Percentiles rank a stretch among this genome's conserved stretches.
Evolutionary conservation across 1,140 invertebrate genomes (phyloP).

Genomic region (Prorops nasuta): DNA sequence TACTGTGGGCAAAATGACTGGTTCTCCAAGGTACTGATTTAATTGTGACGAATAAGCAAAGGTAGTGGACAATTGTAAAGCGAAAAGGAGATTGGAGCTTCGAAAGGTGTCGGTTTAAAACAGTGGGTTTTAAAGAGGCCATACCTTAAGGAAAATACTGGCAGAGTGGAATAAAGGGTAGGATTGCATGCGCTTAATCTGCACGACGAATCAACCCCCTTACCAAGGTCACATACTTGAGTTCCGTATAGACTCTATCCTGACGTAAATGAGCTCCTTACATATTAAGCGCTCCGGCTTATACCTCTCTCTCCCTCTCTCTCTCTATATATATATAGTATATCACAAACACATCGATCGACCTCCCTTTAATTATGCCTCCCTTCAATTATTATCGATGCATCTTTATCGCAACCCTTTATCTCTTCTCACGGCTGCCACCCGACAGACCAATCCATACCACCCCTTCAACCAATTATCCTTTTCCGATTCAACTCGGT

Average conservation of each 20-base stretch:
- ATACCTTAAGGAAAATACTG: slow-evolving; percentile 7
- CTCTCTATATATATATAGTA: not conserved
- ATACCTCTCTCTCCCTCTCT: not conserved
- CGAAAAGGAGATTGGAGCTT: slow-evolving; percentile 5
- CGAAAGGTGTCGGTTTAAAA: slow-evolving; percentile 6
- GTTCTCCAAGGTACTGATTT: too few species aligned
- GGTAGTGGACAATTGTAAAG: too few species aligned
- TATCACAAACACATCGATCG: not conserved
- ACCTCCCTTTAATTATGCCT: not conserved
- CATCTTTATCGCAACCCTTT: slow-evolving; percentile 4
- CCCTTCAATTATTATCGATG: too few species aligned
- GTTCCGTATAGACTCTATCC: not conserved
- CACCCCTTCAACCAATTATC: slow-evolving; percentile 7
- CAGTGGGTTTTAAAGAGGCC: slow-evolving; percentile 8
- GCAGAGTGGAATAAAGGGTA: not conserved
- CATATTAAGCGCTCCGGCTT: slow-evolving; percentile 1
- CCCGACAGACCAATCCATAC: slow-evolving; percentile 2
- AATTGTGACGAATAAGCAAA: too few species aligned
- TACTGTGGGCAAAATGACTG: too few species aligned
- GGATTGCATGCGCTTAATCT: slow-evolving; percentile 13
- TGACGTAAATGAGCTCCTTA: slow-evolving; percentile 8
- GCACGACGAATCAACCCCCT: slow-evolving; percentile 10
- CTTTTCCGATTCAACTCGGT: too few species aligned
- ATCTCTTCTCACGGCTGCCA: slow-evolving; percentile 2
- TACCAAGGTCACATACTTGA: slow-evolving; percentile 8